These are phyloP conservation scores for Lithophane socia DNA, from an alignment of 2,888 invertebrate genomes.

Conservation along the genomic window DNA sequence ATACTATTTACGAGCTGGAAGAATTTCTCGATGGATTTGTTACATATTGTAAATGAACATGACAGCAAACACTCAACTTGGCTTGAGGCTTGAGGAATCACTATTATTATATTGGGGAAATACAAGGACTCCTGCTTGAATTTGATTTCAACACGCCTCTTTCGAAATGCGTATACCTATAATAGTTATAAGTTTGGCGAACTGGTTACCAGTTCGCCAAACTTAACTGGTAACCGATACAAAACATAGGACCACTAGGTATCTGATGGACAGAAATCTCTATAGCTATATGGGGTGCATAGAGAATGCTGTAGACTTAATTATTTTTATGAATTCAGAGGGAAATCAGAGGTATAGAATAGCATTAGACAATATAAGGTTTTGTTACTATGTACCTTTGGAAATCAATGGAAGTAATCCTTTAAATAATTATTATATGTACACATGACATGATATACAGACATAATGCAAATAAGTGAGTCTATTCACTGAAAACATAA, in stretches of 20 bases:
- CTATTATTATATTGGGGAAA: background rate
- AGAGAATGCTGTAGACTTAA: background rate
- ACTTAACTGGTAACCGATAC: too few relatives aligned
- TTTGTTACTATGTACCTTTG: background rate
- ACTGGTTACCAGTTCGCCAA: too few relatives aligned
- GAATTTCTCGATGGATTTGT: background rate
- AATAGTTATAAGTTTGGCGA: too few relatives aligned
- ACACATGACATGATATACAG: background rate
- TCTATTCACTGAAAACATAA: constrained; percentile 34
- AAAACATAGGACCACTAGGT: background rate
- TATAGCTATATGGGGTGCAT: background rate
- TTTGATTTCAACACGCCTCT: background rate
- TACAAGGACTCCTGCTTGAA: background rate
- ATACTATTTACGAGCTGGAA: background rate
- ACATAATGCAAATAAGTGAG: constrained; percentile 29
- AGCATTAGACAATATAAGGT: background rate
- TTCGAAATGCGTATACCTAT: background rate
- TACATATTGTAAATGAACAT: background rate
- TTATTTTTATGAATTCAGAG: background rate
- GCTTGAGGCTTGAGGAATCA: background rate
- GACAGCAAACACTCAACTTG: background rate
- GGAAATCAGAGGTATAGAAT: background rate
- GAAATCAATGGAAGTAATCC: constrained; percentile 4
- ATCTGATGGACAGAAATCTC: background rate
- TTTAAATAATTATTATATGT: background rate